A percentile compares a stretch with the other conserved stretches of the same genome.
phyloP scores from a whole-genome alignment of 2,797 vertebrate species.

The Intellagama lesueurii region DNA sequence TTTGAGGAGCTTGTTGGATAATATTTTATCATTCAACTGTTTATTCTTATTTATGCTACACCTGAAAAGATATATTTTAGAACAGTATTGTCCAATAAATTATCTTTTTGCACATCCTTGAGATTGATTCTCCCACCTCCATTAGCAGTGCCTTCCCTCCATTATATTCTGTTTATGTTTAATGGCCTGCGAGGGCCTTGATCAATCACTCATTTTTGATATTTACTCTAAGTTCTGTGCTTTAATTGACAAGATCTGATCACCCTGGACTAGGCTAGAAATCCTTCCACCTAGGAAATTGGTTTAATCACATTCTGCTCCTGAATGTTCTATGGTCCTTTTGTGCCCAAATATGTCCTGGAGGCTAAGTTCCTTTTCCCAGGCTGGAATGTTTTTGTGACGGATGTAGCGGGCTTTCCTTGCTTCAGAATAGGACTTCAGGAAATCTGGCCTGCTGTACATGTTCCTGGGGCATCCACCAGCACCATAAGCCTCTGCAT shows the following conservation, averaged over 20 bases:
- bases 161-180: neutral
- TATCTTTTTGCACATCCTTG: neutral
- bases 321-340: neutral
- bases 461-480: slow-evolving; percentile 55
- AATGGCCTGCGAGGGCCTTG: neutral
- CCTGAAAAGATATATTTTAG: neutral
- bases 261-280: neutral
- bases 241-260: neutral
- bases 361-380: slow-evolving; percentile 69
- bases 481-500: slow-evolving; percentile 22
- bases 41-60: too few species aligned
- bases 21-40: too few species aligned
- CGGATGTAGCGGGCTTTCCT: slow-evolving; percentile 78
- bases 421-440: slow-evolving; percentile 71
- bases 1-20: too few species aligned
- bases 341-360: slow-evolving; percentile 63
- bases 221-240: neutral
- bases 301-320: neutral
- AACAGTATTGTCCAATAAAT: neutral
- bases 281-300: neutral
- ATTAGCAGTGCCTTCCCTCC: neutral
- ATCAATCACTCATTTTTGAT: neutral
- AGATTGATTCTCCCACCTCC: too few species aligned
- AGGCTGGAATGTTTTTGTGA: slow-evolving; percentile 68
- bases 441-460: slow-evolving; percentile 67